Evolutionary conservation across 2,888 invertebrate genomes (phyloP).

Genomic region (Proisotoma minuta): DNA sequence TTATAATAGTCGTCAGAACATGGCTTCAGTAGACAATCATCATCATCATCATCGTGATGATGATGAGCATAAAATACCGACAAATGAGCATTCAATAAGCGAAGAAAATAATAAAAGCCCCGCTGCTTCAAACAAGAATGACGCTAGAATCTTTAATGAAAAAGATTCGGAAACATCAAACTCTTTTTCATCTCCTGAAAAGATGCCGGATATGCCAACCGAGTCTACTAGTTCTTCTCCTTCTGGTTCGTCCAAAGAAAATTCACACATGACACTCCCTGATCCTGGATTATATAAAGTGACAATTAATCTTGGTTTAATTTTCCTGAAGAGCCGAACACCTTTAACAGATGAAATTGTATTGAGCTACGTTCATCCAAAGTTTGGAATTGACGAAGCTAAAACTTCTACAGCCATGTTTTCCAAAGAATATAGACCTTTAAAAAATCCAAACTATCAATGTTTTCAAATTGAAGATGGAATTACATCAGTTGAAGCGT

Average conservation of each 20-base stretch:
- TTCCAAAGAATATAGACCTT: neutral
- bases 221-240: neutral
- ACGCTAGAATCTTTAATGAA: neutral
- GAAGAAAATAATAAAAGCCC: neutral
- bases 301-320: slow-evolving; percentile 11
- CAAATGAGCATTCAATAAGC: neutral
- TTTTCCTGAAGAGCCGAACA: slow-evolving; percentile 18
- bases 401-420: neutral
- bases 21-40: neutral
- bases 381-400: slow-evolving; percentile 16
- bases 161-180: neutral
- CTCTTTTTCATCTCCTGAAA: neutral
- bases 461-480: neutral
- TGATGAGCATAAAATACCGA: too few species aligned
- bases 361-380: slow-evolving; percentile 25
- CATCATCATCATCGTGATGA: neutral
- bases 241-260: slow-evolving; percentile 18
- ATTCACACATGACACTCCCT: slow-evolving; percentile 14
- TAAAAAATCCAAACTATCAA: neutral
- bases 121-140: neutral
- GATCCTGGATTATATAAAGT: slow-evolving; percentile 25
- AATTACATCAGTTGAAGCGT: neutral
- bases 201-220: too few species aligned
- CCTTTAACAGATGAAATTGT: slow-evolving; percentile 9
- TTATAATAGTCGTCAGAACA: neutral